Conservation (phyloP, 2,888 invertebrate genomes). For the Drosophila diplacantha region DNA sequence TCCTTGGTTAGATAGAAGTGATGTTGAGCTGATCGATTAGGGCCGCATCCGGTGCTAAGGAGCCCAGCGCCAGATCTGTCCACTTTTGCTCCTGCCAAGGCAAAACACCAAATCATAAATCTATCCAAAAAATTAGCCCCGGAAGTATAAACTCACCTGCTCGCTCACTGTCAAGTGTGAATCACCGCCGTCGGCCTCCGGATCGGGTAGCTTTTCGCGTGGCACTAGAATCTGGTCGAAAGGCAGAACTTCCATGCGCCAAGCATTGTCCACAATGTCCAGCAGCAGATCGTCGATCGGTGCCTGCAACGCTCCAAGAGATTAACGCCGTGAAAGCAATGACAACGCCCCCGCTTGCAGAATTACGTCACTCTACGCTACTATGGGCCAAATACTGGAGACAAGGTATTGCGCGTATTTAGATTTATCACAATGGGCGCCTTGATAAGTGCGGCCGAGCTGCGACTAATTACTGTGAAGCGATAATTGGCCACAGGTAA, state of each 20-base stretch:
- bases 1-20: constrained; percentile 71
- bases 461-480: constrained; percentile 44
- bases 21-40: constrained; percentile 76
- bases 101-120: neutral
- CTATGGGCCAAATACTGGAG: constrained; percentile 12
- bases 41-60: constrained; percentile 76
- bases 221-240: constrained; percentile 92
- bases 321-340: neutral
- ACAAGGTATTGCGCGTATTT: constrained; percentile 40
- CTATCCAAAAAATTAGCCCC: constrained; percentile 65
- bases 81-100: constrained; percentile 81
- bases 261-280: constrained; percentile 84
- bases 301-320: constrained; percentile 52
- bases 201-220: constrained; percentile 91
- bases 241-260: constrained; percentile 90
- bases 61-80: constrained; percentile 81
- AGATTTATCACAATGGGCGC: constrained; percentile 54
- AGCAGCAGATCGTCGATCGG: constrained; percentile 77
- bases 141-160: constrained; percentile 81
- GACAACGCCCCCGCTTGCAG: constrained; percentile 49
- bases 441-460: constrained; percentile 48
- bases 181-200: constrained; percentile 94
- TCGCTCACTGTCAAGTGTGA: constrained; percentile 93
- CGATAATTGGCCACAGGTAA: constrained; percentile 32
- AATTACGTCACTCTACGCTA: constrained; percentile 51